phyloP scores from a whole-genome alignment of 2,888 invertebrate species.

The Drosophila nr. fundita region DNA sequence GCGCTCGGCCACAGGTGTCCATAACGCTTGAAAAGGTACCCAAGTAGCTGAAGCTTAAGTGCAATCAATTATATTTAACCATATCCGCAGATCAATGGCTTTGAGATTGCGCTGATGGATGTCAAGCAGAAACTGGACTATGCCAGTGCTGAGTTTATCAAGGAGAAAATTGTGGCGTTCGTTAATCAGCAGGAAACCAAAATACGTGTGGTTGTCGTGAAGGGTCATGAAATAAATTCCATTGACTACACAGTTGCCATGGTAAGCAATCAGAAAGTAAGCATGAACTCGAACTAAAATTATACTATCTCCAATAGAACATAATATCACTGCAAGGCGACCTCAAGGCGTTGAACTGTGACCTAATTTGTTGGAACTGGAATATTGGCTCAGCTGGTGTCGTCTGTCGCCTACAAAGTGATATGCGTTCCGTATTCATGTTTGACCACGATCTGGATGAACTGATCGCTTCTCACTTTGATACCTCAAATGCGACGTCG shows the following conservation, averaged over 20 bases:
- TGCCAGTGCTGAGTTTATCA: constrained; percentile 92
- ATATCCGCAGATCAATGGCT: constrained; percentile 81
- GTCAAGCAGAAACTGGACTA: constrained; percentile 91
- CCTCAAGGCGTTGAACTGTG: constrained; percentile 85
- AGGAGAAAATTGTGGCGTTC: constrained; percentile 89
- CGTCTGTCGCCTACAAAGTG: constrained; percentile 76
- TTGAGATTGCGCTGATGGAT: constrained; percentile 87
- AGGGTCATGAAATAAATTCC: constrained; percentile 87
- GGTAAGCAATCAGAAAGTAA: constrained; percentile 83
- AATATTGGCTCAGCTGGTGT: constrained; percentile 82
- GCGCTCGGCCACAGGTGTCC: constrained; percentile 92
- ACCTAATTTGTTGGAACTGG: constrained; percentile 86
- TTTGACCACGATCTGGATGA: constrained; percentile 74
- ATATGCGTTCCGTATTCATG: constrained; percentile 75
- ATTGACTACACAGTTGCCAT: constrained; percentile 88
- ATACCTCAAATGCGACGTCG: constrained; percentile 67
- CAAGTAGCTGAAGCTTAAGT: constrained; percentile 32
- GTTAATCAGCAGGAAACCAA: constrained; percentile 88
- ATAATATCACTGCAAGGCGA: constrained; percentile 86
- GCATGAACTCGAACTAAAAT: neutral
- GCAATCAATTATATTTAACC: neutral
- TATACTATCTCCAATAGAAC: constrained; percentile 84
- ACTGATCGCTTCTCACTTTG: constrained; percentile 84
- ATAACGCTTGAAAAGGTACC: constrained; percentile 83
- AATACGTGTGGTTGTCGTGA: constrained; percentile 89